Evolutionary conservation across 2,888 invertebrate genomes (phyloP), one percentile per base, ranked within the genome.

Genomic region (Tachystola acroxantha): DNA sequence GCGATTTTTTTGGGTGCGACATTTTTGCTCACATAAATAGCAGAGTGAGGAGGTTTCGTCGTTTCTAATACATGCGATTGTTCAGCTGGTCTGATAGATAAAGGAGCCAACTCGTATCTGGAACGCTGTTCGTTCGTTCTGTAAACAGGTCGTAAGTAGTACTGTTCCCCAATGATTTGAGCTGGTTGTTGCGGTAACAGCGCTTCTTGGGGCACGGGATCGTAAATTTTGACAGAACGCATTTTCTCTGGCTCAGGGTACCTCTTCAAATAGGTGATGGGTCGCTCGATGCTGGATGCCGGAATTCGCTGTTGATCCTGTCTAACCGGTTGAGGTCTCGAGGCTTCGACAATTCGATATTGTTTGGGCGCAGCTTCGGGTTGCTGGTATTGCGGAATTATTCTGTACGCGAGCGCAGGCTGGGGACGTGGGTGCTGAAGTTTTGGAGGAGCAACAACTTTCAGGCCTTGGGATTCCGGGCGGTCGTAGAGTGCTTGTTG

Each of bases 401-500:
- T 43, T 48, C 80, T 70, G 50, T 72, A 85, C 33, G 68, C 67
- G 1, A 59, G 50, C 35, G 65, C 70, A 1, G 27, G 67, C 12
- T 71, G 64, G 2, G 27, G 27, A 33, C 57, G 53, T 6, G 59
- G 49, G 34, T 69, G 67, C 12, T 71, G 64, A 1, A 88, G 56
- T 49, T 88, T 85, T 0, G 88, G 88, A 1, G 87, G 79, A 1
- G 81, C 71, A 0, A 88, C 84, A 7, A 88, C 58, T 56, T 85
- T 87, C 7, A 88, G 55, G 1, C 86, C 86, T 55, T 85, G 82
- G 6, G 71, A 47, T 58, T 86, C 85, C 0, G 79, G 79, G 9
- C 66, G 65, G 40, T 82, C 80, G 28, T 81, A 84, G 9, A 71
- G 46, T n/a, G 63, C 51, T 48, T 73, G 72, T 32, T 71, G 74